Conservation (phyloP, 2,113 vertebrate genomes). For the Speoplatyrhinus poulsoni region DNA sequence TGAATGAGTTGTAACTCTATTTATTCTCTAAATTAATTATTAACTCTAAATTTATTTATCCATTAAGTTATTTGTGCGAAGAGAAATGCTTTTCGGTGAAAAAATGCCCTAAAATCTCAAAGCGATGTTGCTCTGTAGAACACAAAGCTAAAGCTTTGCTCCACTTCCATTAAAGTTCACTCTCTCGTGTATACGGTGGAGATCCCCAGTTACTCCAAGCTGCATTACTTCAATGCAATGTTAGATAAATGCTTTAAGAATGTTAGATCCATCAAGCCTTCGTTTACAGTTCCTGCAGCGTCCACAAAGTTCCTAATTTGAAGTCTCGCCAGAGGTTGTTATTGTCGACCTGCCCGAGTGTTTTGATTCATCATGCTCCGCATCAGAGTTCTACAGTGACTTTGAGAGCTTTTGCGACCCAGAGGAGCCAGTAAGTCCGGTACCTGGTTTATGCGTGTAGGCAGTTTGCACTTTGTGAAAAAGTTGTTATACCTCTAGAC, state of each 20-base stretch:
- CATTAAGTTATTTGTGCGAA: background rate
- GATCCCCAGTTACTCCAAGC: background rate
- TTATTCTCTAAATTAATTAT: too few species aligned
- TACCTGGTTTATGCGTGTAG: conserved; percentile 28
- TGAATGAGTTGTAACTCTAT: background rate
- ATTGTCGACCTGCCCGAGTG: conserved; percentile 3
- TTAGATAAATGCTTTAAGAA: background rate
- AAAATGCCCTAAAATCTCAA: too few species aligned
- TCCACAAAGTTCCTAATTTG: background rate
- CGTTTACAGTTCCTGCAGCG: conserved; percentile 10
- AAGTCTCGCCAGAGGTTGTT: conserved; percentile 7
- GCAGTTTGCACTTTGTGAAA: conserved; percentile 3
- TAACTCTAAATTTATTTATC: too few species aligned
- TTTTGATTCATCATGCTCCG: background rate
- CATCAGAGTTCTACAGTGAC: fast-evolving
- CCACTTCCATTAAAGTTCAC: background rate
- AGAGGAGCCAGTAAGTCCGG: conserved; percentile 18
- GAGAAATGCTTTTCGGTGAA: too few species aligned
- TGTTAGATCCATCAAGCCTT: background rate
- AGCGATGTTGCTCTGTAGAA: too few species aligned
- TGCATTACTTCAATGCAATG: background rate
- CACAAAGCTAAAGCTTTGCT: background rate
- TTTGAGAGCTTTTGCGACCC: conserved; percentile 10
- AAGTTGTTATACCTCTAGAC: background rate
- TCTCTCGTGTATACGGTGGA: background rate